Evolutionary conservation across 2,797 vertebrate genomes (phyloP).

Genomic region (Coregonus ussuriensis): DNA sequence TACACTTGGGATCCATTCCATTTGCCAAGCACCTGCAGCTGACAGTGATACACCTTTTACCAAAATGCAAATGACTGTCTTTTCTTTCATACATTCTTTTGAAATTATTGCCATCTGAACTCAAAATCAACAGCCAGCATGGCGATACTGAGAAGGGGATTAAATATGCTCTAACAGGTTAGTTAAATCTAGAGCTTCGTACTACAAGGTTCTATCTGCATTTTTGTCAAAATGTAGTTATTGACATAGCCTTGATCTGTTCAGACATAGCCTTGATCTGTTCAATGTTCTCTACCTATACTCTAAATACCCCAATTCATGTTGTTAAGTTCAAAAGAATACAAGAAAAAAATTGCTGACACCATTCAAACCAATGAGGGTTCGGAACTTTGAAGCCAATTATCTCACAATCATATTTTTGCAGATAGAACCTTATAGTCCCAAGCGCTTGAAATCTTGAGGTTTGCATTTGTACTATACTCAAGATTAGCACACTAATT

Average conservation of each 20-base stretch:
- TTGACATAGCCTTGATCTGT: background rate
- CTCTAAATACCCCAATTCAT: too few relatives aligned
- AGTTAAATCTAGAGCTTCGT: background rate
- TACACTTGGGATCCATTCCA: slow-evolving; percentile 61
- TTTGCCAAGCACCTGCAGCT: slow-evolving; percentile 77
- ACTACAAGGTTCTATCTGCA: background rate
- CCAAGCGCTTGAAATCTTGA: background rate
- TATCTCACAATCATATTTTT: too few relatives aligned
- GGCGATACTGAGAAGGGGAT: slow-evolving; percentile 20
- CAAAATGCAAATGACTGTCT: slow-evolving; percentile 80
- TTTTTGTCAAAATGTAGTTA: background rate
- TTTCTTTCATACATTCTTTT: slow-evolving; percentile 44
- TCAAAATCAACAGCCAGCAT: slow-evolving; percentile 86
- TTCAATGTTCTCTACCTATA: too few relatives aligned
- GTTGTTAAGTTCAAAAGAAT: too few relatives aligned
- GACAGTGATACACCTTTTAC: slow-evolving; percentile 70
- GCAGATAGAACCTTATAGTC: too few relatives aligned
- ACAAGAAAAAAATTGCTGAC: too few relatives aligned
- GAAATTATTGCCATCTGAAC: slow-evolving; percentile 59
- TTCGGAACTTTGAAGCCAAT: too few relatives aligned
- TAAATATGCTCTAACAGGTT: slow-evolving; percentile 13
- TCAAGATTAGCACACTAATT: background rate
- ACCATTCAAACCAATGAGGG: too few relatives aligned
- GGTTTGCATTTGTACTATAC: background rate
- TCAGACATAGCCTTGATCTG: background rate